These are phyloP conservation scores for Hartigia nigra DNA, from an alignment of 2,888 invertebrate genomes.

Conservation along the genomic window DNA sequence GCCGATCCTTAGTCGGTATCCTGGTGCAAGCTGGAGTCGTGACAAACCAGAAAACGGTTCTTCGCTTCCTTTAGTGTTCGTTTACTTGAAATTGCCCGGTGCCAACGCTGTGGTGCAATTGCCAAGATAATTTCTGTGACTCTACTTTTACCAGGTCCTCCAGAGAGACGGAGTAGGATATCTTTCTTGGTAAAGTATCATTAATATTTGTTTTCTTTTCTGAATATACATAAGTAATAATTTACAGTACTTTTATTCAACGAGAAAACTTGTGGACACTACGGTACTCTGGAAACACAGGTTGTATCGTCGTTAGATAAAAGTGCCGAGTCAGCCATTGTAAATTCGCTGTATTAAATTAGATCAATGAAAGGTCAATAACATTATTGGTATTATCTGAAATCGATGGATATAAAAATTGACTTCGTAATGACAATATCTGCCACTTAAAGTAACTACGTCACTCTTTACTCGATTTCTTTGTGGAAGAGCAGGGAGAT, in stretches of 20 bases:
- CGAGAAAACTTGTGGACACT: background rate
- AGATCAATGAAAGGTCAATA: background rate
- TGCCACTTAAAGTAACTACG: background rate
- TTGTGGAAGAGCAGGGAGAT: background rate
- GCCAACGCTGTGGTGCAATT: constrained; percentile 28
- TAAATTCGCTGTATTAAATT: background rate
- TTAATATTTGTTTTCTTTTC: background rate
- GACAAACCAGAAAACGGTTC: background rate
- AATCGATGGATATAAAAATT: background rate
- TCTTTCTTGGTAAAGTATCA: background rate
- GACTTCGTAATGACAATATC: background rate
- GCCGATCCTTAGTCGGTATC: background rate
- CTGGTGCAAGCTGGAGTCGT: background rate
- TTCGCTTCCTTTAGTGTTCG: constrained; percentile 23
- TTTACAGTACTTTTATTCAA: no score
- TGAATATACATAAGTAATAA: background rate
- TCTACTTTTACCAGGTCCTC: background rate
- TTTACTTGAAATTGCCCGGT: constrained; percentile 29
- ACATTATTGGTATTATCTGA: background rate
- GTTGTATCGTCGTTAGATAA: background rate
- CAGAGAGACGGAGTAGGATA: background rate
- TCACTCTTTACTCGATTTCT: background rate
- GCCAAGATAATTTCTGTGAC: constrained; percentile 30
- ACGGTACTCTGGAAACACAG: background rate
- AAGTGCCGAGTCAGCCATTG: background rate